phyloP scores from a whole-genome alignment of 1,140 invertebrate genomes.

The Micrasema minimum region DNA sequence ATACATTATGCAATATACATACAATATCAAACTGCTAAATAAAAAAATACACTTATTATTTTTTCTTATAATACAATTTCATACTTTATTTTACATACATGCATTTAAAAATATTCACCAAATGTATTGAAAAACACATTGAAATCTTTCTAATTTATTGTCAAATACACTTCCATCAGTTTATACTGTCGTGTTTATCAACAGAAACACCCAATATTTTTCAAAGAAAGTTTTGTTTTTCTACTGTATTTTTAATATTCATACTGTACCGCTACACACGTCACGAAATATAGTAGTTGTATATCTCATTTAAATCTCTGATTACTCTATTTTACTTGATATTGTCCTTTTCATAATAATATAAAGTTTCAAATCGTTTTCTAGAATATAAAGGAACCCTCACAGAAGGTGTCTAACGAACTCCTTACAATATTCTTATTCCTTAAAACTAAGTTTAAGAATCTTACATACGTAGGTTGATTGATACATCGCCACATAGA shows the following conservation, averaged over 20 bases:
- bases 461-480: slow-evolving; percentile 49
- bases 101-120: slow-evolving; percentile 12
- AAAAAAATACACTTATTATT: slow-evolving; percentile 42
- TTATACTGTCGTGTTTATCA: too few relatives aligned
- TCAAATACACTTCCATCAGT: slow-evolving; percentile 12
- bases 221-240: too few relatives aligned
- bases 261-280: too few relatives aligned
- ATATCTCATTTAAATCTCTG: background rate
- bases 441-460: slow-evolving; percentile 23
- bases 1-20: slow-evolving; percentile 7
- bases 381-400: background rate
- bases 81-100: slow-evolving; percentile 21
- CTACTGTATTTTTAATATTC: too few relatives aligned
- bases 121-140: background rate
- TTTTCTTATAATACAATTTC: slow-evolving; percentile 17
- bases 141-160: slow-evolving; percentile 23
- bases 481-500: slow-evolving; percentile 54
- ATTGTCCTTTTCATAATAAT: background rate
- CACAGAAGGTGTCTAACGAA: slow-evolving; percentile 4
- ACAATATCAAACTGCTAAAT: slow-evolving; percentile 31
- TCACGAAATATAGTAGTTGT: slow-evolving; percentile 2
- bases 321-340: background rate
- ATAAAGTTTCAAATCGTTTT: background rate
- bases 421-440: background rate
- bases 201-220: too few relatives aligned